A percentile compares a stretch with the other conserved stretches of the same genome.
phyloP scores from a whole-genome alignment of 2,113 vertebrate species.

The Thamnaconus septentrionalis region DNA sequence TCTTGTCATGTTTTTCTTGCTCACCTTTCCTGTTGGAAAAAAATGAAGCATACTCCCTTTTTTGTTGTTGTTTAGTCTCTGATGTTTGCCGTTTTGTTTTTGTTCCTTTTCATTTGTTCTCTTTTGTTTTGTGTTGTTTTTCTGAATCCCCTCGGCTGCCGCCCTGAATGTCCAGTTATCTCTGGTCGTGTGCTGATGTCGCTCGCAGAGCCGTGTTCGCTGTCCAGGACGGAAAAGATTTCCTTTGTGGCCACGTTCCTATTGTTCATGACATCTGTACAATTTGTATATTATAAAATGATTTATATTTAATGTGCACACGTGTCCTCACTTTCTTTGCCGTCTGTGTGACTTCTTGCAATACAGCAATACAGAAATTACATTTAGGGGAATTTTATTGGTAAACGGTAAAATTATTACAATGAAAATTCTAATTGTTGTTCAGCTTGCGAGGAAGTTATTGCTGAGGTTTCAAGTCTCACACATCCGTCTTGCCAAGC shows the following conservation, averaged over 20 bases:
- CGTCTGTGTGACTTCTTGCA: background rate
- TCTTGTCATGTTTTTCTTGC: too few species aligned
- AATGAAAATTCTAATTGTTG: too few species aligned
- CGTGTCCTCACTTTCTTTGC: constrained; percentile 32
- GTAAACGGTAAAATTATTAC: too few species aligned
- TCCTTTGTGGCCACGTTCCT: constrained; percentile 63
- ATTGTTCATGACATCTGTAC: constrained; percentile 75
- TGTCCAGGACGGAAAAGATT: constrained; percentile 45
- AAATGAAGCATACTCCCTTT: background rate
- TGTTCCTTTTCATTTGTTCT: constrained; percentile 7
- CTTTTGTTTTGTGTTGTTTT: constrained; percentile 13
- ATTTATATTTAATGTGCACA: constrained; percentile 81
- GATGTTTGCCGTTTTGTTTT: constrained; percentile 57
- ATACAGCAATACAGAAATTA: background rate
- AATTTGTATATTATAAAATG: constrained; percentile 85
- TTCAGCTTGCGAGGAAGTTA: too few species aligned
- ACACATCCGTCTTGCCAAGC: too few species aligned
- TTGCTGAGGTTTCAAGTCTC: too few species aligned
- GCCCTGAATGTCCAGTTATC: constrained; percentile 65
- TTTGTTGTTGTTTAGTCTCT: constrained; percentile 17
- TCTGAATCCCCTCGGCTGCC: constrained; percentile 54
- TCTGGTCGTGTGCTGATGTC: constrained; percentile 62
- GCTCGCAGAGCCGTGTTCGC: constrained; percentile 48
- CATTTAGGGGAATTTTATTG: too few species aligned
- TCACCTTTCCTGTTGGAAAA: too few species aligned